Conservation (phyloP, 2,888 invertebrate species). For the Octonoba sinensis region DNA sequence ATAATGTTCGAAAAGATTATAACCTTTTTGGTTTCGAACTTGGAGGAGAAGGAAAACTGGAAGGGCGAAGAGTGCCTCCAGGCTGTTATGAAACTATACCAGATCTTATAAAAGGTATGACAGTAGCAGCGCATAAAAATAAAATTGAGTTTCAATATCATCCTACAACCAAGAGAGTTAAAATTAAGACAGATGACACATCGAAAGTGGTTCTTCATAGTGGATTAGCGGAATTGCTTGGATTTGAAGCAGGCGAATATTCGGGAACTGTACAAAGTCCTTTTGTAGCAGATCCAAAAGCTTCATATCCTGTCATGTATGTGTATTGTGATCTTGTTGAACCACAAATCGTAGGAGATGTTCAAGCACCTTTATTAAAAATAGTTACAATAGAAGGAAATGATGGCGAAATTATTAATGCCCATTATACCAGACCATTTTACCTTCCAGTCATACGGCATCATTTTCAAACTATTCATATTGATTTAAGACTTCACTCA, state of each 20-base stretch:
- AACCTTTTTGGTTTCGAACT: slow-evolving; percentile 19
- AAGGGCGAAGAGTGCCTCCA: slow-evolving; percentile 5
- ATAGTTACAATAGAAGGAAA: slow-evolving; percentile 22
- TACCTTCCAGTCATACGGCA: slow-evolving; percentile 17
- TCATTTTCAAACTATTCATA: slow-evolving; percentile 11
- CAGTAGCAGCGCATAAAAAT: slow-evolving; percentile 8
- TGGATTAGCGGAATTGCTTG: slow-evolving; percentile 7
- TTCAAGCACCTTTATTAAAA: neutral
- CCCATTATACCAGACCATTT: slow-evolving; percentile 2
- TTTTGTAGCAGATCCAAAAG: slow-evolving; percentile 15
- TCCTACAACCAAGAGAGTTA: slow-evolving; percentile 8
- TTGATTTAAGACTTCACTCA: slow-evolving; percentile 9
- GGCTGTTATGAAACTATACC: slow-evolving; percentile 3
- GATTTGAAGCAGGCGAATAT: slow-evolving; percentile 19
- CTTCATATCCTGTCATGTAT: slow-evolving; percentile 16
- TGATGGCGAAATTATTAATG: slow-evolving; percentile 15
- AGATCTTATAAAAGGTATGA: neutral
- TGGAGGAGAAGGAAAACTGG: neutral
- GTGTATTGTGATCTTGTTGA: slow-evolving; percentile 2
- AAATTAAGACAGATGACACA: neutral
- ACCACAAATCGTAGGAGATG: neutral
- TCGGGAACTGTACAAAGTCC: neutral
- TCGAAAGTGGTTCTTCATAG: slow-evolving; percentile 8
- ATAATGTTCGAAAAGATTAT: slow-evolving; percentile 8
- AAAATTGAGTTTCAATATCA: slow-evolving; percentile 6